Conservation (phyloP, 2,888 invertebrate species). For the Thymelicus lineola region DNA sequence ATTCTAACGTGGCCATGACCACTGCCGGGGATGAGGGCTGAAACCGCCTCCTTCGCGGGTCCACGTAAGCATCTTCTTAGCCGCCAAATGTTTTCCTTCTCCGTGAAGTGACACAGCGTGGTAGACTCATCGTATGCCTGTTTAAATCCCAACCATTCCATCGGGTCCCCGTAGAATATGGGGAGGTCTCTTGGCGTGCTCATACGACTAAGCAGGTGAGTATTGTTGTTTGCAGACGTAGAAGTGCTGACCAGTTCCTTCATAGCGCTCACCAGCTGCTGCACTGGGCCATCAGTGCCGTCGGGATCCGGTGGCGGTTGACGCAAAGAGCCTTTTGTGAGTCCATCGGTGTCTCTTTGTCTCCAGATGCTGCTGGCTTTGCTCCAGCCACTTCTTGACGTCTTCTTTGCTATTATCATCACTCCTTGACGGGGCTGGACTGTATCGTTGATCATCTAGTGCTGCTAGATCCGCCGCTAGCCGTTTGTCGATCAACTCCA, state of each 20-base stretch:
- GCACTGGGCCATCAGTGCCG: slow-evolving; percentile 24
- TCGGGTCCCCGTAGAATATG: slow-evolving; percentile 43
- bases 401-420: not conserved
- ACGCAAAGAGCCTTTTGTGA: not conserved
- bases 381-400: slow-evolving; percentile 2
- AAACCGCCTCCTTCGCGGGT: slow-evolving; percentile 45
- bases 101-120: slow-evolving; percentile 41
- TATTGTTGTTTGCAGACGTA: slow-evolving; percentile 7
- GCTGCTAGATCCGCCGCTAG: not conserved
- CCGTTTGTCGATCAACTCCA: slow-evolving; percentile 11
- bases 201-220: slow-evolving; percentile 39
- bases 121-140: slow-evolving; percentile 46
- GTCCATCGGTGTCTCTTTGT: not conserved
- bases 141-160: slow-evolving; percentile 48
- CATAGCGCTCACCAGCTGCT: slow-evolving; percentile 39
- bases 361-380: not conserved
- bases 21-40: slow-evolving; percentile 42
- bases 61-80: slow-evolving; percentile 46
- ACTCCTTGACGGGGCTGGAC: not conserved
- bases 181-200: slow-evolving; percentile 43
- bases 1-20: slow-evolving; percentile 42
- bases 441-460: slow-evolving; percentile 1
- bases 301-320: slow-evolving; percentile 8
- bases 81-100: slow-evolving; percentile 47
- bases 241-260: slow-evolving; percentile 31